Evolutionary conservation across 2,888 invertebrate genomes (phyloP).

Genomic region (Morpho achilles): DNA sequence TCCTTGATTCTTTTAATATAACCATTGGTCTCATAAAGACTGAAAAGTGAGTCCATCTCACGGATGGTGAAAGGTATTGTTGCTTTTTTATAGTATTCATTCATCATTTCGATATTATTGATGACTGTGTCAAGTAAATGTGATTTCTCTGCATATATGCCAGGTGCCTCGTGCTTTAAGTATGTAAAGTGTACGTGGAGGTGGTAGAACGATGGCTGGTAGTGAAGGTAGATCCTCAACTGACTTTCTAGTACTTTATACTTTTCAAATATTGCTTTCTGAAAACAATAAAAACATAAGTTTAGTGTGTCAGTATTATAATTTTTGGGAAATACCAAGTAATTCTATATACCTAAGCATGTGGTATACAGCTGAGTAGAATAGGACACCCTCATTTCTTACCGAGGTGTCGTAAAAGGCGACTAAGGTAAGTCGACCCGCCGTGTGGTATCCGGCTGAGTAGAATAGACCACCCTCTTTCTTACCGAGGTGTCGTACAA

Average conservation of each 20-base stretch:
- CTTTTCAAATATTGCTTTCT: slow-evolving; percentile 87
- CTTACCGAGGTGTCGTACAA: no score
- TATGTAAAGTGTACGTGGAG: slow-evolving; percentile 96
- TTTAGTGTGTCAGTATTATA: no score
- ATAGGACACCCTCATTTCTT: no score
- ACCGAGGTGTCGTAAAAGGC: no score
- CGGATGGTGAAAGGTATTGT: slow-evolving; percentile 89
- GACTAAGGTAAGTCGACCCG: no score
- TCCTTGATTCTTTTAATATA: slow-evolving; percentile 63
- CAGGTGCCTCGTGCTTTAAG: slow-evolving; percentile 88
- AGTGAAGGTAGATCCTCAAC: slow-evolving; percentile 93
- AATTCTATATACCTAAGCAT: no score
- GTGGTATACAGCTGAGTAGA: no score
- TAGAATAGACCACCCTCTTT: no score
- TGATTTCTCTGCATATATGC: slow-evolving; percentile 90
- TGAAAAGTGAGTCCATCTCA: slow-evolving; percentile 86
- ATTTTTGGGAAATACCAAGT: no score
- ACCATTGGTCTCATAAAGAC: slow-evolving; percentile 80
- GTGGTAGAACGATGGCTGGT: slow-evolving; percentile 98
- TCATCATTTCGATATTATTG: slow-evolving; percentile 89
- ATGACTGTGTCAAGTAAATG: slow-evolving; percentile 94
- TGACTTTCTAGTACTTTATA: slow-evolving; percentile 85
- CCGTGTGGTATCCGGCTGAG: no score
- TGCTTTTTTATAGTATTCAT: slow-evolving; percentile 90
- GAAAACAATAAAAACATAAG: slow-evolving; percentile 39